A percentile compares a stretch with the other conserved stretches of the same genome.
These are phyloP conservation scores for Cliona cf. orientalis DNA, from an alignment of 37 sponge, comb jelly and placozoan genomes.

Conservation along the genomic window DNA sequence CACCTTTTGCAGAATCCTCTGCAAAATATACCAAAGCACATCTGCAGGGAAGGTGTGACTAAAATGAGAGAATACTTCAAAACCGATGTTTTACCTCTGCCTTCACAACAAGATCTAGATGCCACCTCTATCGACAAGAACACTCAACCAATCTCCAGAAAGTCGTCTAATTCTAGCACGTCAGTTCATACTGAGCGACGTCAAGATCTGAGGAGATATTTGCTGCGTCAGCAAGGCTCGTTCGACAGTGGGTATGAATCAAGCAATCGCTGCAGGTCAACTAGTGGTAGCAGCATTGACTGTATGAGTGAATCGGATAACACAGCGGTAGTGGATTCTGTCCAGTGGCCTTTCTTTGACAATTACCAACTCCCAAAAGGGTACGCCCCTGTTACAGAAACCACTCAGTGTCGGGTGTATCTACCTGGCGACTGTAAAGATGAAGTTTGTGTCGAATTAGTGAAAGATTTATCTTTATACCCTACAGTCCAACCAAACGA, in stretches of 20 bases:
- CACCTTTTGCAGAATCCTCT: slow-evolving; percentile 46
- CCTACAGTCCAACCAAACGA: slow-evolving; percentile 32
- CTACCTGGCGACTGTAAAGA: not conserved
- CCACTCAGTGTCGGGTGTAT: slow-evolving; percentile 13
- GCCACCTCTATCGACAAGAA: not conserved
- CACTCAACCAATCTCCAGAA: not conserved
- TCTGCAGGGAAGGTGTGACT: slow-evolving; percentile 41
- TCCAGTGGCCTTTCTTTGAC: slow-evolving; percentile 1
- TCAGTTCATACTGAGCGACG: not conserved
- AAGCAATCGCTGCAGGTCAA: not conserved
- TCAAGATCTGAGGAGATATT: slow-evolving; percentile 2
- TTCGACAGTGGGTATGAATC: slow-evolving; percentile 41
- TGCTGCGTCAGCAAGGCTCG: not conserved
- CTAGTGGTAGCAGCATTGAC: slow-evolving; percentile 12
- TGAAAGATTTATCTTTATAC: slow-evolving; percentile 47
- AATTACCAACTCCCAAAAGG: not conserved
- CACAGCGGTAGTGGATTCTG: not conserved
- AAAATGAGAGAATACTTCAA: slow-evolving; percentile 34
- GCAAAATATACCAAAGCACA: slow-evolving; percentile 31
- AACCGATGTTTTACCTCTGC: slow-evolving; percentile 13
- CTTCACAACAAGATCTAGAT: not conserved
- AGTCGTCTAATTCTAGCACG: not conserved
- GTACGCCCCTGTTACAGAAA: not conserved
- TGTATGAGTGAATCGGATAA: not conserved
- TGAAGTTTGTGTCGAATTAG: slow-evolving; percentile 2